phyloP scores from a whole-genome alignment of 1,140 invertebrate genomes.

The Triops cancriformis region DNA sequence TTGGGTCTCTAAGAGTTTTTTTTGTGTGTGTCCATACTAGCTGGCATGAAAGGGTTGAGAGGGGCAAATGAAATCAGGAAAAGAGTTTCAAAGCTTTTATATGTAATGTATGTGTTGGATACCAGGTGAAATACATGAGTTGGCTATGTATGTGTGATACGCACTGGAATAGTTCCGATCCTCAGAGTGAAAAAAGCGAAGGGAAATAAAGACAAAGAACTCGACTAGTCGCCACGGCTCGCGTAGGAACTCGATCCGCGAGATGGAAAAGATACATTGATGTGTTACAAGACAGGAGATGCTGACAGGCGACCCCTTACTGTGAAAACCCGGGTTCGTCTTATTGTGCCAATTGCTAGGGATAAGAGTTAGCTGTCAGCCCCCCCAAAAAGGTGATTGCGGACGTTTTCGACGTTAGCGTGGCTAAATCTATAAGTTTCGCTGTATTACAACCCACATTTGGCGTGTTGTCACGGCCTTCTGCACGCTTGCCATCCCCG shows the following conservation, averaged over 20 bases:
- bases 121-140: background rate
- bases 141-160: background rate
- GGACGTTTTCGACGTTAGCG: background rate
- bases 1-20: background rate
- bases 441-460: background rate
- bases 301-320: background rate
- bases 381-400: background rate
- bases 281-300: background rate
- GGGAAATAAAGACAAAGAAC: background rate
- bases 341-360: constrained; percentile 4
- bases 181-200: background rate
- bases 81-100: background rate
- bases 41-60: background rate
- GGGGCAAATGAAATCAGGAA: background rate
- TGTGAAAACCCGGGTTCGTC: constrained; percentile 3
- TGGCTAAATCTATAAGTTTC: background rate
- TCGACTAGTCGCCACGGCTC: background rate
- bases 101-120: too few species aligned
- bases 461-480: constrained; percentile 12
- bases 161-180: background rate
- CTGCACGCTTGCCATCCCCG: background rate
- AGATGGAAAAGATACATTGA: constrained; percentile 5
- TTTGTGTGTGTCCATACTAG: too few species aligned
- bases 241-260: background rate
- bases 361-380: background rate